Percentiles rank a stretch among this genome's conserved stretches.
Evolutionary conservation across 2,113 vertebrate genomes (phyloP).

Genomic region (Phoxinus phoxinus): DNA sequence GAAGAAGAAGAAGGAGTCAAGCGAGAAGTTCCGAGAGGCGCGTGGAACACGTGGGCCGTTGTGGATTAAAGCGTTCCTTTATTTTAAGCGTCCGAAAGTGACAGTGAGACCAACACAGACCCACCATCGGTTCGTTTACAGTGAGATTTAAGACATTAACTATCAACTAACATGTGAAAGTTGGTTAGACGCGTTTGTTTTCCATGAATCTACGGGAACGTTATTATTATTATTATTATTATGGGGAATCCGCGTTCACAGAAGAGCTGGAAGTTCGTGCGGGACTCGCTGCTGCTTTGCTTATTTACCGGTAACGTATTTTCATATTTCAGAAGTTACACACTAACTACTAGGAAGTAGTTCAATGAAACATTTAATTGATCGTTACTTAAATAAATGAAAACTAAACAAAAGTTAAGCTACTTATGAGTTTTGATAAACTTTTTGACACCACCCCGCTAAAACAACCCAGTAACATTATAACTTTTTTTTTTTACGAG

Average conservation of each 20-base stretch:
- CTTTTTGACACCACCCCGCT: neutral
- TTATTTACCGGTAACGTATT: conserved; percentile 70
- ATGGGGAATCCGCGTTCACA: conserved; percentile 42
- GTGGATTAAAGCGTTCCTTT: neutral
- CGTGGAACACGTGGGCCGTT: conserved; percentile 54
- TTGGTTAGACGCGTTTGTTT: neutral
- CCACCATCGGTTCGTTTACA: neutral
- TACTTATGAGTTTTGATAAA: neutral
- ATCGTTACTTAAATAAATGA: neutral
- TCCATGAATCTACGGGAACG: neutral
- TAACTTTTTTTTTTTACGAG: too few relatives aligned
- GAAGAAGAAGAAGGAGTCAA: conserved; percentile 41
- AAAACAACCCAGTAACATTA: too few relatives aligned
- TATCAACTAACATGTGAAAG: neutral
- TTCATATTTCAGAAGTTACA: neutral
- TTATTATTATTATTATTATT: too few relatives aligned
- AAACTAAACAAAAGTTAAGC: neutral
- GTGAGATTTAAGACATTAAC: neutral
- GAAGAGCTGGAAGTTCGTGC: conserved; percentile 63
- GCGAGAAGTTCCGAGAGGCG: conserved; percentile 15
- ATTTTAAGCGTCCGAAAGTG: neutral
- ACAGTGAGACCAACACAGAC: neutral
- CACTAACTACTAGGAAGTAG: too few relatives aligned
- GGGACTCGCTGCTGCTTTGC: conserved; percentile 70
- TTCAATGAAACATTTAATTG: neutral